Evolutionary conservation across 2,888 invertebrate genomes (phyloP).

Genomic region (Morinoia aosen): DNA sequence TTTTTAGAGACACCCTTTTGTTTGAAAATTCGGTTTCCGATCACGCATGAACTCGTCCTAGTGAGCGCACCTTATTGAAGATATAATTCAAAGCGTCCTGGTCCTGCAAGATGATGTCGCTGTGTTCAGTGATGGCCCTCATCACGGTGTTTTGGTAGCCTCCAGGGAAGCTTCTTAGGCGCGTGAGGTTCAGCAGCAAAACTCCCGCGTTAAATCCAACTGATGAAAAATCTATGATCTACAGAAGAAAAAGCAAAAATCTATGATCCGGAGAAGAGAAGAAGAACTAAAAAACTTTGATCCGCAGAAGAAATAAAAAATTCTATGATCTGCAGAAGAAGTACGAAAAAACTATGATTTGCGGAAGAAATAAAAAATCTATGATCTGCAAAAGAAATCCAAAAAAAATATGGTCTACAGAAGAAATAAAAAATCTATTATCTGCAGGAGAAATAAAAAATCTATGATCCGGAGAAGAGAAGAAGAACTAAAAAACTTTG

Average conservation of each 20-base stretch:
- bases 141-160: background rate
- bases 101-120: background rate
- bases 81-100: background rate
- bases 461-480: too few species aligned
- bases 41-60: background rate
- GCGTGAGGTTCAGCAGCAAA: constrained; percentile 2
- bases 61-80: background rate
- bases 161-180: background rate
- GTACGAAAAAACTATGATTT: background rate
- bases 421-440: background rate
- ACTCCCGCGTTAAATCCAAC: background rate
- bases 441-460: too few species aligned
- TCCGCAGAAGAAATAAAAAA: background rate
- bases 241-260: background rate
- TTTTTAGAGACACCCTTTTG: too few species aligned
- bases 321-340: too few species aligned
- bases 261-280: too few species aligned
- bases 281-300: background rate
- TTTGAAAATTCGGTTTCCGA: background rate
- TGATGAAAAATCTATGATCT: background rate
- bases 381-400: background rate
- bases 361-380: background rate
- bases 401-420: background rate
- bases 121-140: background rate
- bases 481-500: too few species aligned